Evolutionary conservation across 1,140 invertebrate species (phyloP).

Genomic region (Chionoecetes opilio): DNA sequence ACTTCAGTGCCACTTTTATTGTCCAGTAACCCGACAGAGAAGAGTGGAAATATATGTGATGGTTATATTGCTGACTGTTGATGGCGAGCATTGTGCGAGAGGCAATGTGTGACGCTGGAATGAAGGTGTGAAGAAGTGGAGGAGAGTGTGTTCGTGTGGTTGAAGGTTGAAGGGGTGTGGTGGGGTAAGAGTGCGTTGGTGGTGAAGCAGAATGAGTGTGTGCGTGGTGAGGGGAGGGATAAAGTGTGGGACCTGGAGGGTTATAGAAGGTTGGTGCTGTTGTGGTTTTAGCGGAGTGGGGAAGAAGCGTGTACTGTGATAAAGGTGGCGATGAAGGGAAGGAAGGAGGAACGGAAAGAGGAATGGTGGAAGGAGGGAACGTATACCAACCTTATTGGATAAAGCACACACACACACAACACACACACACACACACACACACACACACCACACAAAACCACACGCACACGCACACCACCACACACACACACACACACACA

Average conservation of each 20-base stretch:
- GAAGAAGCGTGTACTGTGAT: neutral
- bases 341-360: neutral
- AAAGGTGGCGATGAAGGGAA: neutral
- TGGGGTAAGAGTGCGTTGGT: neutral
- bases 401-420: too few species aligned
- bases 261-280: neutral
- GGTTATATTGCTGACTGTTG: conserved; percentile 7
- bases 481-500: too few species aligned
- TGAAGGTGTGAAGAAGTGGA: too few species aligned
- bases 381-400: too few species aligned
- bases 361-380: neutral
- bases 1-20: conserved; percentile 17
- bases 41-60: conserved; percentile 21
- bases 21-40: neutral
- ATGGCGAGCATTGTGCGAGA: conserved; percentile 13
- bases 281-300: neutral
- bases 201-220: neutral
- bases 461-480: too few species aligned
- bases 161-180: too few species aligned
- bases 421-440: too few species aligned
- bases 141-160: too few species aligned
- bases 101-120: neutral
- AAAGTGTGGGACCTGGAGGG: neutral
- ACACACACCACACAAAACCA: too few species aligned
- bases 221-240: neutral